phyloP scores from a whole-genome alignment of 2,113 vertebrate genomes.

The Aphyosemion australe region DNA sequence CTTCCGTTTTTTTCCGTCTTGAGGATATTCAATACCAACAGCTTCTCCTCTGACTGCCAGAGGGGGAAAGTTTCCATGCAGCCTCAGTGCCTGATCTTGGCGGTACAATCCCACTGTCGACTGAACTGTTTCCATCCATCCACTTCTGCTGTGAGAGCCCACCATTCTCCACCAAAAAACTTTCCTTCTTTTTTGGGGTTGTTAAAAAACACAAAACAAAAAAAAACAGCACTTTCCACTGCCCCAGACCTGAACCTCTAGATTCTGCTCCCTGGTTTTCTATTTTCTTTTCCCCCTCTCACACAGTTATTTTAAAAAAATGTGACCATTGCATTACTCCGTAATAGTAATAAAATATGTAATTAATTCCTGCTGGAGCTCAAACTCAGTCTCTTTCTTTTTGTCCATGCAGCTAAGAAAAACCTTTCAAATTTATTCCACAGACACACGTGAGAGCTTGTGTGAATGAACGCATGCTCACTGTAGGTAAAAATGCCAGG shows the following conservation, averaged over 20 bases:
- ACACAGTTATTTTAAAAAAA: not conserved
- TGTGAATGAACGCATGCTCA: not conserved
- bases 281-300: not conserved
- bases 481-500: constrained; percentile 9
- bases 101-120: constrained; percentile 60
- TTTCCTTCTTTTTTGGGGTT: constrained; percentile 38
- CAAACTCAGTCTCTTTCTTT: not conserved
- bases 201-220: constrained; percentile 34
- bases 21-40: constrained; percentile 74
- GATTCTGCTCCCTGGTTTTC: constrained; percentile 22
- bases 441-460: not conserved
- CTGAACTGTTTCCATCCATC: constrained; percentile 62
- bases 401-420: not conserved
- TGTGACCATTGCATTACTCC: not conserved
- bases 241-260: constrained; percentile 58
- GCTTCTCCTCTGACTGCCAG: constrained; percentile 43
- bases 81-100: constrained; percentile 64
- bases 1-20: constrained; percentile 63
- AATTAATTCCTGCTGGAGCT: not conserved
- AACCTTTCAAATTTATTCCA: not conserved
- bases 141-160: constrained; percentile 43
- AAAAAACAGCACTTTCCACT: constrained; percentile 42
- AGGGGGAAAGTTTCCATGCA: constrained; percentile 76
- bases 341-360: no score
- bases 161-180: constrained; percentile 36